Evolutionary conservation across 1,140 invertebrate species (phyloP).

Genomic region (Anthonomus grandis): DNA sequence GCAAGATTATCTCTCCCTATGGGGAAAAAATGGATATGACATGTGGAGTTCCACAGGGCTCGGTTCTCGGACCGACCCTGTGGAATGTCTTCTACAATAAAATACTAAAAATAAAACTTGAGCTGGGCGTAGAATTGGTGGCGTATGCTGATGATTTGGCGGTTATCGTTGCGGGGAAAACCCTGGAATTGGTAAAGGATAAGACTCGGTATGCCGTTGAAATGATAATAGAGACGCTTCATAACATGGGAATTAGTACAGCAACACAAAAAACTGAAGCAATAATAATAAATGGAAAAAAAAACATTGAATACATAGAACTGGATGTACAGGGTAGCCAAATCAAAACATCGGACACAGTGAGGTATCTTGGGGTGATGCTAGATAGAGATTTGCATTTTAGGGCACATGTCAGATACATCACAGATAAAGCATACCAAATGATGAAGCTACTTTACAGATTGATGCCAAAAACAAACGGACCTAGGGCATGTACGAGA

Average conservation of each 20-base stretch:
- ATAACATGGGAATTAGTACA: background rate
- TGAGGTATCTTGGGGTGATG: conserved; percentile 17
- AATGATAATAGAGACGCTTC: background rate
- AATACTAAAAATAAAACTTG: conserved; percentile 32
- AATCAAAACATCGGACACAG: background rate
- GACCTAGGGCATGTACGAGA: conserved; percentile 4
- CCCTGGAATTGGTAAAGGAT: background rate
- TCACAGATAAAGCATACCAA: conserved; percentile 4
- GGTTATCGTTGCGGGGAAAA: conserved; percentile 21
- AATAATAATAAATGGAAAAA: conserved; percentile 2
- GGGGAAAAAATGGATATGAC: background rate
- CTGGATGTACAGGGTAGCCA: background rate
- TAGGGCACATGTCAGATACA: conserved; percentile 4
- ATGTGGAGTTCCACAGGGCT: conserved; percentile 40
- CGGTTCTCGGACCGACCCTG: conserved; percentile 38
- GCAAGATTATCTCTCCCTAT: background rate
- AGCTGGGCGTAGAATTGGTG: conserved; percentile 14
- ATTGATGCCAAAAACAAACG: conserved; percentile 19
- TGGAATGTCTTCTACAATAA: conserved; percentile 43
- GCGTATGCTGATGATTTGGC: conserved; percentile 42
- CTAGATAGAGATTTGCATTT: conserved; percentile 7
- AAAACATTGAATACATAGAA: background rate
- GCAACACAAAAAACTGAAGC: conserved; percentile 11
- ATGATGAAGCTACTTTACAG: conserved; percentile 3
- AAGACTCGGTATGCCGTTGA: background rate